A percentile compares a stretch with the other conserved stretches of the same genome.
These are phyloP conservation scores for Shargacucullia verbasci DNA, from an alignment of 2,888 invertebrate species.

Conservation along the genomic window DNA sequence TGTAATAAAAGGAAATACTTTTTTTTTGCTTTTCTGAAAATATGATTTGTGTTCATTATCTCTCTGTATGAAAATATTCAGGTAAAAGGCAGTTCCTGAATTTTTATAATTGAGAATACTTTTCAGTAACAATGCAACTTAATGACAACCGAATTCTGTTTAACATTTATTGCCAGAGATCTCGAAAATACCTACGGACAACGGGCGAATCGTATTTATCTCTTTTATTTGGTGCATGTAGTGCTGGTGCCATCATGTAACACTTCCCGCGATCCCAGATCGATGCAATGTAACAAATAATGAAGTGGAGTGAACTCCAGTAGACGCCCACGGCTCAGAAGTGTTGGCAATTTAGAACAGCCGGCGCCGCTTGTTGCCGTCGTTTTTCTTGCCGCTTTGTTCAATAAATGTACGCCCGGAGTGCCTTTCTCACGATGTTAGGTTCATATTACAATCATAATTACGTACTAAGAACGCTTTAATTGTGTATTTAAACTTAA, in stretches of 20 bases:
- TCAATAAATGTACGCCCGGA: slow-evolving; percentile 80
- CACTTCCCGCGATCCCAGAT: slow-evolving; percentile 65
- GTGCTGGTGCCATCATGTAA: slow-evolving; percentile 49
- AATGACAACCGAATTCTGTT: slow-evolving; percentile 31
- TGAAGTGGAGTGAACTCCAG: slow-evolving; percentile 79
- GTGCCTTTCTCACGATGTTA: slow-evolving; percentile 75
- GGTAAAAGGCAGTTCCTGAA: slow-evolving; percentile 4
- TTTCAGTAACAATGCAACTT: slow-evolving; percentile 20
- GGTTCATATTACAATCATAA: slow-evolving; percentile 73
- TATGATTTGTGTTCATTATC: slow-evolving; percentile 10
- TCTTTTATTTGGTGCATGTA: slow-evolving; percentile 29
- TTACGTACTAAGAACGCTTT: slow-evolving; percentile 58
- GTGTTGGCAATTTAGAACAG: slow-evolving; percentile 84
- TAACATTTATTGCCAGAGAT: slow-evolving; percentile 18
- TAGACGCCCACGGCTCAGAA: slow-evolving; percentile 75
- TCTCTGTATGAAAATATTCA: slow-evolving; percentile 7
- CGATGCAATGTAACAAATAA: slow-evolving; percentile 81
- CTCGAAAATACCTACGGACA: too few species aligned
- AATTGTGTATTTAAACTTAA: slow-evolving; percentile 35
- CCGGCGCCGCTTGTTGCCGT: slow-evolving; percentile 80
- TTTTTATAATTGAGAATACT: slow-evolving; percentile 21
- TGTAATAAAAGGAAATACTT: background rate
- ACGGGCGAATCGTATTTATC: too few species aligned
- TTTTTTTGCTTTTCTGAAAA: slow-evolving; percentile 1
- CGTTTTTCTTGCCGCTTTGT: slow-evolving; percentile 83